phyloP scores from a whole-genome alignment of 2,888 invertebrate genomes.

The Silvanus unidentatus region DNA sequence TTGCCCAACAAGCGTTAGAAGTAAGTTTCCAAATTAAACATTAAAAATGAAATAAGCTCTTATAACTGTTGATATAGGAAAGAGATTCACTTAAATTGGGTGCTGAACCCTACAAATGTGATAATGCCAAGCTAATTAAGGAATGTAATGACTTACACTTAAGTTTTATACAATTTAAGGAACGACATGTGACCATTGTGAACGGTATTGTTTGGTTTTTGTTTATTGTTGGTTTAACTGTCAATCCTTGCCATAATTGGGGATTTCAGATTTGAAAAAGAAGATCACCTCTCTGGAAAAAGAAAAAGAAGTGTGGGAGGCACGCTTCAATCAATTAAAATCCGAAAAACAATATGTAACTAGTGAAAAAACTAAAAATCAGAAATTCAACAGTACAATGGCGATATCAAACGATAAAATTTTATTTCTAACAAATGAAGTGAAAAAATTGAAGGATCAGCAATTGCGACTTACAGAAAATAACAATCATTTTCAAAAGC shows the following conservation, averaged over 20 bases:
- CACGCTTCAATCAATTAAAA: constrained; percentile 25
- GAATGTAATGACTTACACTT: constrained; percentile 70
- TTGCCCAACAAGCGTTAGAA: constrained; percentile 63
- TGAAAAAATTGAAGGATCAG: constrained; percentile 45
- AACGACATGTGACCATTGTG: constrained; percentile 56
- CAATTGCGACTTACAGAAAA: constrained; percentile 34
- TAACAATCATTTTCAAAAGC: constrained; percentile 44
- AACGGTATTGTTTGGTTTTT: constrained; percentile 48
- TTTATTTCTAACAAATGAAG: constrained; percentile 42
- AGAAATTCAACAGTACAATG: constrained; percentile 30
- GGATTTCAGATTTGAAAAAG: constrained; percentile 49
- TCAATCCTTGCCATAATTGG: too few species aligned
- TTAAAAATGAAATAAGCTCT: constrained; percentile 4
- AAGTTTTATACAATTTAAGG: constrained; percentile 59
- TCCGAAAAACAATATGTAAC: constrained; percentile 54
- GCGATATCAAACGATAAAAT: constrained; percentile 41
- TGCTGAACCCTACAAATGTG: constrained; percentile 74
- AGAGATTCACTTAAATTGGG: constrained; percentile 63
- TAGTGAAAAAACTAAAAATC: constrained; percentile 13
- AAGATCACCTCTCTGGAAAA: constrained; percentile 50
- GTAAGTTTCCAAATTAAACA: constrained; percentile 38
- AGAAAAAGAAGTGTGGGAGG: constrained; percentile 47
- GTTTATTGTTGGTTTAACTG: too few species aligned
- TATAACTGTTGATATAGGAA: constrained; percentile 52
- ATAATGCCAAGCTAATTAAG: constrained; percentile 68